Evolutionary conservation across 2,113 vertebrate species (phyloP), one percentile per base, ranked within the genome.

Genomic region (Chaetorhynchus papuensis): DNA sequence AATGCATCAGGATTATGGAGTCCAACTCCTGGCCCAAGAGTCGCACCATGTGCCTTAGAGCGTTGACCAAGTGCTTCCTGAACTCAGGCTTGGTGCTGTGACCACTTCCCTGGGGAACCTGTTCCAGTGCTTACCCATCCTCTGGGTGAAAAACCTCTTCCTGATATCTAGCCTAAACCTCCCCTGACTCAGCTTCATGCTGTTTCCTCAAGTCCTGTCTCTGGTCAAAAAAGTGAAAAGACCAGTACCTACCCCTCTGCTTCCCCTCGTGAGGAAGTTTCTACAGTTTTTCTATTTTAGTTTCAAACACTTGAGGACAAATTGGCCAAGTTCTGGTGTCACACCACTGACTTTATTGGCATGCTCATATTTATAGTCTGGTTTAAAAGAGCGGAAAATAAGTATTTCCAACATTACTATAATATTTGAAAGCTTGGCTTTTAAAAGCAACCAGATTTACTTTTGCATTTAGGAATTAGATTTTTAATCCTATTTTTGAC

Each of bases 31-130:
- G 33, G 13, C 45, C 11, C 61, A 60, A 60, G n/a, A 41, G 7
- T 45, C 24, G 26, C 16, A 17, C 19, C 28, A 2, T 6, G 33
- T 66, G 12, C 10, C 39, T n/a, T 23, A 52, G 23, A n/a, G 16
- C 0, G 0, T n/a, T 81, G 27, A 21, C 33, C 11, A n/a, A 53
- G 59, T 0, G 0, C 13, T 60, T 26, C 45, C 53, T 53, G n/a
- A 68, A 11, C 0, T 82, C 53, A 47, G n/a, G 2, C 11, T 65
- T n/a, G 39, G 23, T 68, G 39, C 23, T 39, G n/a, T 53, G 60
- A 45, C 5, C 13, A 21, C 16, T 26, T 15, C 23, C 9, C 20
- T 47, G 20, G 24, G 23, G 5, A 54, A 14, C 11, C 11, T 60
- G 11, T 61, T 12, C 53, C 21, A n/a, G 20, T 26, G 16, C 47